These are phyloP conservation scores for Galerucella nymphaeae DNA, from an alignment of 2,888 invertebrate genomes.

Conservation along the genomic window DNA sequence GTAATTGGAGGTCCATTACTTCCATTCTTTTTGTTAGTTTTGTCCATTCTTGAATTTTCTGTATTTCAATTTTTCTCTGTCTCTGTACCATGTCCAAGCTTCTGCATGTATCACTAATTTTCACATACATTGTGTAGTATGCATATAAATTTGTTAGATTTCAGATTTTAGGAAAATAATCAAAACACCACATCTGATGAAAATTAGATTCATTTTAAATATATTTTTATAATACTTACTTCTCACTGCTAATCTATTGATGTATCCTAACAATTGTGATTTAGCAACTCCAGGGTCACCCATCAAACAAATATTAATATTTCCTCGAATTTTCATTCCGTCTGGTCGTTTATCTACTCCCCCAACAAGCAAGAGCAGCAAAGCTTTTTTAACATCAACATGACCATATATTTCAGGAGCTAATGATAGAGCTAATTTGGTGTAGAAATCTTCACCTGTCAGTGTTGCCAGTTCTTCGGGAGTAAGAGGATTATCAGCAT, in stretches of 20 bases:
- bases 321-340: constrained; percentile 97
- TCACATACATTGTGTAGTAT: too few species aligned
- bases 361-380: constrained; percentile 91
- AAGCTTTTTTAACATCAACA: constrained; percentile 96
- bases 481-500: constrained; percentile 77
- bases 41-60: too few species aligned
- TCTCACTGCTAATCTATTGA: constrained; percentile 91
- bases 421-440: constrained; percentile 89
- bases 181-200: too few species aligned
- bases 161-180: too few species aligned
- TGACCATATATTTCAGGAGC: constrained; percentile 99
- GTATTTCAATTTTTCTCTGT: too few species aligned
- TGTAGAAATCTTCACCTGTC: constrained; percentile 91
- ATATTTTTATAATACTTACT: constrained; percentile 65
- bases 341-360: constrained; percentile 89
- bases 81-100: too few species aligned
- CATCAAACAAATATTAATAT: constrained; percentile 98
- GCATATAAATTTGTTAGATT: too few species aligned
- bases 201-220: neutral
- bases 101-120: too few species aligned
- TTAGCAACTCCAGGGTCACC: constrained; percentile 99
- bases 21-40: too few species aligned
- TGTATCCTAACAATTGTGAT: constrained; percentile 94
- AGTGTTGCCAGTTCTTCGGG: constrained; percentile 85
- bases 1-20: too few species aligned